Evolutionary conservation across 2,888 invertebrate species (phyloP), one percentile per base, ranked within the genome.

Genomic region (Nymphalis urticae): DNA sequence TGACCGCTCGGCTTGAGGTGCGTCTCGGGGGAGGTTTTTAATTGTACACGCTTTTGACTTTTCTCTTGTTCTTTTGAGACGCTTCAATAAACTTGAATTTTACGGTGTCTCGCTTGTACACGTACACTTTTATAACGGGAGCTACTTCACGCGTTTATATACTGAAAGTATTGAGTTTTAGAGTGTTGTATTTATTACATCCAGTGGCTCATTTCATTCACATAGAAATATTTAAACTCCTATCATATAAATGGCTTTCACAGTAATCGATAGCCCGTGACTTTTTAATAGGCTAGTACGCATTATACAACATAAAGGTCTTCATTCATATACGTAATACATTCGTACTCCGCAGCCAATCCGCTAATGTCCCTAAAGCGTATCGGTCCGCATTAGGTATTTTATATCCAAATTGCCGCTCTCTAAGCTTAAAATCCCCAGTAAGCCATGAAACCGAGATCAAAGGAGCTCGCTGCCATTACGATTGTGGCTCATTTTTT

Each of bases 401-500:
- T 90, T 91, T 90, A 89, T 89, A 90, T 81, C 87, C 87, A 88
- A 91, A 92, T 91, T 89, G 90, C 82, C 83, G 82, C 79, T 78
- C 81, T 80, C 82, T 85, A 83, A 88, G 87, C 87, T 81, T 81
- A 81, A 85, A 87, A 91, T 87, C 91, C 90, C 82, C 84, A 78
- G 85, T 90, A 91, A 91, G 88, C 90, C 86, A 80, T 86, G 89
- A 86, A 89, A 91, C 90, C 89, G 89, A 91, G 92, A 92, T 92
- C 92, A 92, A 92, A 92, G 89, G 85, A 81, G 82, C 85, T 80
- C 77, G 80, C 82, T 76, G 80, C 89, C 88, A 89, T 92, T 91
- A 90, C 92, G 85, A 90, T 89, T 91, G 91, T 86, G 90, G 92
- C 92, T 92, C 92, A 92, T 92, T 90, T 92, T 92, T 92, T 92